Base-by-base conservation (phyloP, 2,797 vertebrate genomes). In the Garrulus glandarius region DNA sequence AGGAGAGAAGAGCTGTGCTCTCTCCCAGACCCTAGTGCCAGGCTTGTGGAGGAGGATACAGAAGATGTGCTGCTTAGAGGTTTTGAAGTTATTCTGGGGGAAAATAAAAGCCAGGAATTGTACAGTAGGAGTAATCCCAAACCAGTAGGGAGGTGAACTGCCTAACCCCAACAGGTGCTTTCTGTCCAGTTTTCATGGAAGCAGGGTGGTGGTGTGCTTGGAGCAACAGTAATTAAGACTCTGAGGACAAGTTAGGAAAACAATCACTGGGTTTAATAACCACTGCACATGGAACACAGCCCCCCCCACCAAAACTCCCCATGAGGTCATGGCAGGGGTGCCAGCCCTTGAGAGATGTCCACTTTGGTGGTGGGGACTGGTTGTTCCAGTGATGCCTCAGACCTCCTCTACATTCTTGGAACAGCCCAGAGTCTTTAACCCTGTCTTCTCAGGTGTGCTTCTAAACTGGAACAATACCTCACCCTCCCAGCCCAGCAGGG, bases 81-180 rank as follows among this genome's bases (percentile, higher is more conserved):
- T 83, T 93, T 92, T 69, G 46, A 63, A 87, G 29, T 71, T 70
- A 59, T 74, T 72, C 69, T 53, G 10, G 41, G 34, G 6, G 8
- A 26, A 80, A 84, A 87, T 3, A 72, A 72, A 78, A 61, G 9
- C 24, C 64, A 61, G 29, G 44, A 93, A 92, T 30, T 0, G 0
- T 46, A 70, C 16, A 49, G 52, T 26, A 78, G 59, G 61, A 89
- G 53, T 76, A 89, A 87, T 76, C 36, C 43, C 78, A 93, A 79
- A 61, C 21, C 18, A 57, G 64, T 12, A 77, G 65, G 59, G 76
- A 92, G 39, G 53, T 84, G 92, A 95, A 67, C 65, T 2, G 29
- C 49, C 27, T 95, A 89, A 95, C 87, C 84, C 24, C 44, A 86
- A 83, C 96, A 97, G 96, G 72, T 97, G 96, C 61, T 88, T 96